These are phyloP conservation scores for Lepilemur ruficaudatus DNA, from an alignment of 2,797 vertebrate genomes.

Conservation along the genomic window DNA sequence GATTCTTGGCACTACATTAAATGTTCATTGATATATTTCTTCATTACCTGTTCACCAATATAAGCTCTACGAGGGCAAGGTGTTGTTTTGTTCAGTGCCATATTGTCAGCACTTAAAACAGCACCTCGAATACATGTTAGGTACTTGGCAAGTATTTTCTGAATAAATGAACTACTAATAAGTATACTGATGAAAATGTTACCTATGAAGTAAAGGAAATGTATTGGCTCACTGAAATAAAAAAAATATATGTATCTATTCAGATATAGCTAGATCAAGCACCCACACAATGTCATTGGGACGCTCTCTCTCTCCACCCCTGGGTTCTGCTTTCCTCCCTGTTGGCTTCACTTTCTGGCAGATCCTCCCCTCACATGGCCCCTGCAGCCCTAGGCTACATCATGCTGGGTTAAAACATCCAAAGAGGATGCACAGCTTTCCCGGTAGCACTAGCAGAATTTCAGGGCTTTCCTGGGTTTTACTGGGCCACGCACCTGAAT, in stretches of 20 bases:
- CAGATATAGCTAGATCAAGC: neutral
- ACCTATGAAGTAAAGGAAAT: neutral
- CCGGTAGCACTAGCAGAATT: neutral
- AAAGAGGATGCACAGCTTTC: neutral
- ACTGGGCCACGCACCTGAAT: neutral
- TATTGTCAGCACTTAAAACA: neutral
- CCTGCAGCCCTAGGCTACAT: neutral
- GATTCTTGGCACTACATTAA: neutral
- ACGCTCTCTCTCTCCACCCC: neutral
- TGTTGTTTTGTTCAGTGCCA: neutral
- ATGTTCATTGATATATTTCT: neutral
- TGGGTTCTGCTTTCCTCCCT: neutral
- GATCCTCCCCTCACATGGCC: neutral
- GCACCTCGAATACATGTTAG: neutral
- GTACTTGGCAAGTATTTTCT: neutral
- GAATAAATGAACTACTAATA: neutral
- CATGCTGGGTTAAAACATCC: neutral
- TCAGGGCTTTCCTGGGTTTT: neutral
- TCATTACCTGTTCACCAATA: neutral
- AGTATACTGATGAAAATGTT: neutral
- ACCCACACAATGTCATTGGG: rapidly evolving
- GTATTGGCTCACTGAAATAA: neutral
- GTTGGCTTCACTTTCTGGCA: neutral
- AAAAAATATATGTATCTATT: neutral
- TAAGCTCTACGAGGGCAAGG: neutral